phyloP scores from a whole-genome alignment of 1,140 invertebrate species.

The Chymomyza costata region DNA sequence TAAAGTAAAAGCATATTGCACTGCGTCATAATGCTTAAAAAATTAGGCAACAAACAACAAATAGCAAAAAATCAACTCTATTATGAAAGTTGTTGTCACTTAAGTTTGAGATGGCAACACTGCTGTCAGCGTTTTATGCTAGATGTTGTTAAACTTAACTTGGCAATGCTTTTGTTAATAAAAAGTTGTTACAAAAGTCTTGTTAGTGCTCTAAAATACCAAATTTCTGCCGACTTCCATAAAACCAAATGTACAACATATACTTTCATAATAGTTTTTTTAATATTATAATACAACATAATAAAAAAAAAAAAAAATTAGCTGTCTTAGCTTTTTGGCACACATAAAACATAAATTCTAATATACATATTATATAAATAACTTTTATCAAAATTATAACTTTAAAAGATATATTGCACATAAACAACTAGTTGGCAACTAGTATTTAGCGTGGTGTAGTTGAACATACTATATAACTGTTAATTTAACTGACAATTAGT shows the following conservation, averaged over 20 bases:
- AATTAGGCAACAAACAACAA: constrained; percentile 56
- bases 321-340: constrained; percentile 55
- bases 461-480: constrained; percentile 18
- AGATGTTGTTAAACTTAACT: no score
- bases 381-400: constrained; percentile 12
- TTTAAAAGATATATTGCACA: constrained; percentile 59
- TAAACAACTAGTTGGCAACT: constrained; percentile 30
- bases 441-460: no score
- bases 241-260: constrained; percentile 14
- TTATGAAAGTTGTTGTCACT: no score
- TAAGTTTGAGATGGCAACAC: no score
- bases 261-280: constrained; percentile 9
- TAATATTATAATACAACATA: constrained; percentile 19
- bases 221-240: no score
- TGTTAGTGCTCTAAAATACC: no score
- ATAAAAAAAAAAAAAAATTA: constrained; percentile 37
- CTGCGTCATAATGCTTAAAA: constrained; percentile 45
- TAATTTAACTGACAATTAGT: constrained; percentile 17
- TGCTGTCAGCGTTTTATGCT: no score
- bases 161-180: no score
- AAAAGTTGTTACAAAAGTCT: no score
- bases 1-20: constrained; percentile 43
- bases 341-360: constrained; percentile 44
- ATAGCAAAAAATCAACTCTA: constrained; percentile 10
- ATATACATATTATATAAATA: constrained; percentile 17